A percentile compares a stretch with the other conserved stretches of the same genome.
Evolutionary conservation across 2,113 vertebrate genomes (phyloP).

Genomic region (Cygnus atratus): DNA sequence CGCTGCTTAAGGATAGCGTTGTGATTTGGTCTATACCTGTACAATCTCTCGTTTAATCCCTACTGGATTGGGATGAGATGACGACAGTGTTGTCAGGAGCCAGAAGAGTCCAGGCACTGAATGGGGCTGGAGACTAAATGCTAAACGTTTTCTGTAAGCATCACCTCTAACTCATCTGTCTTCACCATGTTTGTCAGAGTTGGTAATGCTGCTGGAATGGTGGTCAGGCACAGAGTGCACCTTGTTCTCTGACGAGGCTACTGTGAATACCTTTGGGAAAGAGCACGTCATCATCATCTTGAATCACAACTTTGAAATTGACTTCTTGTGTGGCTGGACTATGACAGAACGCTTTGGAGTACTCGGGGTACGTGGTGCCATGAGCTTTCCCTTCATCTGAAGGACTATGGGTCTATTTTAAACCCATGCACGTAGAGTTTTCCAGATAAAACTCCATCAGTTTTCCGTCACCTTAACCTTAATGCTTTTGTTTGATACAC

Average conservation of each 20-base stretch:
- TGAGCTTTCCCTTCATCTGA: neutral
- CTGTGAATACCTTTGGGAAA: slow-evolving; percentile 88
- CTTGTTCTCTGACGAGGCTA: slow-evolving; percentile 90
- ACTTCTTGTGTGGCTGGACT: slow-evolving; percentile 98
- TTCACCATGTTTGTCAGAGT: slow-evolving; percentile 73
- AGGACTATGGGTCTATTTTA: neutral
- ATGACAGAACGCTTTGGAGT: slow-evolving; percentile 95
- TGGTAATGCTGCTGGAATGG: slow-evolving; percentile 98
- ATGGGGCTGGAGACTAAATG: neutral
- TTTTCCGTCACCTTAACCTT: neutral
- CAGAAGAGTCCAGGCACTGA: neutral
- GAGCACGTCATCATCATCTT: slow-evolving; percentile 96
- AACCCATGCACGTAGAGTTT: neutral
- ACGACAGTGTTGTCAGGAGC: neutral
- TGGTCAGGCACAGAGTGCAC: slow-evolving; percentile 97
- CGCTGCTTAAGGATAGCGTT: neutral
- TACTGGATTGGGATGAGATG: neutral
- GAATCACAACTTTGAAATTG: slow-evolving; percentile 98
- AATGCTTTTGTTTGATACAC: neutral
- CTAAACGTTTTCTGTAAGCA: neutral
- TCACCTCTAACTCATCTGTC: neutral
- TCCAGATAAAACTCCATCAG: neutral
- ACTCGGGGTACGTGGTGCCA: slow-evolving; percentile 84
- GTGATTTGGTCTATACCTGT: neutral
- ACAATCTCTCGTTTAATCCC: neutral